Conservation (phyloP, 2,888 invertebrate genomes). For the Myopa tessellatipennis region DNA sequence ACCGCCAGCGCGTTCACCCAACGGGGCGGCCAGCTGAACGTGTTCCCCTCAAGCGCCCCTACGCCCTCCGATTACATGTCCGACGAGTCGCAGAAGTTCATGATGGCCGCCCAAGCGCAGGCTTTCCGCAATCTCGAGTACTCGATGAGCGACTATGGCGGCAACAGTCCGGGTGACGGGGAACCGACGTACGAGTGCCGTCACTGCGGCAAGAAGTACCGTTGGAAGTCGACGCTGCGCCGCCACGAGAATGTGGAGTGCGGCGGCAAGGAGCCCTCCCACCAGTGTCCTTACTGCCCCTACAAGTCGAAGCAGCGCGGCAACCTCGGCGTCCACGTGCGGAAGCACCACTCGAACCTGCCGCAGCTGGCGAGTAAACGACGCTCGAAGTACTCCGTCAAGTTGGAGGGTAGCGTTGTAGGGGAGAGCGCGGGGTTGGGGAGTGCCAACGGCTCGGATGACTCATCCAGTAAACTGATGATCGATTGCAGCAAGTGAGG, state of each 20-base stretch:
- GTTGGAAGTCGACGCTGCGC: slow-evolving; percentile 86
- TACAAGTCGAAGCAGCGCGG: slow-evolving; percentile 83
- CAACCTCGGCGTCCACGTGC: slow-evolving; percentile 82
- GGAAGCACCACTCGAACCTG: slow-evolving; percentile 75
- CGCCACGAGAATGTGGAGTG: slow-evolving; percentile 86
- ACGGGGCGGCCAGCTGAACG: slow-evolving; percentile 44
- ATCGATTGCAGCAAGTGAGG: slow-evolving; percentile 60
- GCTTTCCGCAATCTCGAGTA: slow-evolving; percentile 62
- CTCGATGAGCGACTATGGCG: slow-evolving; percentile 60
- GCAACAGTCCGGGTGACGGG: slow-evolving; percentile 52
- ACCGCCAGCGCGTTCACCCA: slow-evolving; percentile 42
- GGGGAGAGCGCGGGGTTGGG: slow-evolving; percentile 42
- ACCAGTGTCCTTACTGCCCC: slow-evolving; percentile 82
- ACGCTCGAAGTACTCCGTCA: slow-evolving; percentile 62
- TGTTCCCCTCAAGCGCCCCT: slow-evolving; percentile 42
- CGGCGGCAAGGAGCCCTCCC: slow-evolving; percentile 82
- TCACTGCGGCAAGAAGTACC: slow-evolving; percentile 84
- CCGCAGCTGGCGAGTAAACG: slow-evolving; percentile 64
- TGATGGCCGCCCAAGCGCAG: slow-evolving; percentile 60
- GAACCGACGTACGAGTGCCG: slow-evolving; percentile 71
- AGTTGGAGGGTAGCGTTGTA: slow-evolving; percentile 52
- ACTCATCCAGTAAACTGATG: slow-evolving; percentile 60
- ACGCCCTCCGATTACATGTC: slow-evolving; percentile 53
- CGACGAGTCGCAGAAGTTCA: slow-evolving; percentile 59
- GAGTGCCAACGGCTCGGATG: slow-evolving; percentile 56